A percentile compares a stretch with the other conserved stretches of the same genome.
Evolutionary conservation across 2,888 invertebrate species (phyloP).

Genomic region (Ditylenchus weischeri): DNA sequence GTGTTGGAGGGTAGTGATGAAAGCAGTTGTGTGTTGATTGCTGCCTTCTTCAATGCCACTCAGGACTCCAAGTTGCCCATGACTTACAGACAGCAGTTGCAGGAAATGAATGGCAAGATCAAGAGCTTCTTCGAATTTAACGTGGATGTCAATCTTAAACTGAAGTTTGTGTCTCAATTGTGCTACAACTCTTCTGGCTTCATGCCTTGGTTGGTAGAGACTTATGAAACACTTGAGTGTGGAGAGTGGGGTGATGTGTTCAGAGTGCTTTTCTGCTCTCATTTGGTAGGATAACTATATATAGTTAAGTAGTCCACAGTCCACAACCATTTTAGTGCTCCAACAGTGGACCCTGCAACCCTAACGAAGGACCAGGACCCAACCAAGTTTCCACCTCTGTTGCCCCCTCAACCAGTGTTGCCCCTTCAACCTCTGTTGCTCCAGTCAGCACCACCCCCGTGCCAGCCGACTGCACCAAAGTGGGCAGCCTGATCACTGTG

Average conservation of each 20-base stretch:
- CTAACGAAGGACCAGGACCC: too few species aligned
- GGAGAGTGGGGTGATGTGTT: too few species aligned
- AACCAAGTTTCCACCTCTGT: too few species aligned
- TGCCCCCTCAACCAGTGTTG: background rate
- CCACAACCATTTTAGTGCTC: too few species aligned
- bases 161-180: background rate
- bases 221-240: too few species aligned
- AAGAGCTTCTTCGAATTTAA: background rate
- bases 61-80: background rate
- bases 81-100: background rate
- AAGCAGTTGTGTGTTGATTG: background rate
- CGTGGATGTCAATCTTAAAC: background rate
- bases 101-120: background rate
- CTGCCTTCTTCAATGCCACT: background rate
- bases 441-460: background rate
- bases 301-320: too few species aligned
- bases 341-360: too few species aligned
- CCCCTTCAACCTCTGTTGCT: background rate
- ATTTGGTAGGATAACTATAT: too few species aligned
- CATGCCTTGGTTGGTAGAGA: too few species aligned
- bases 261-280: too few species aligned
- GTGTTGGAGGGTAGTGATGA: too few species aligned
- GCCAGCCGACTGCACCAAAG: conserved; percentile 10
- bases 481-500: background rate
- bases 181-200: background rate